Base-by-base conservation (phyloP, 2,113 vertebrate species). In the Pomatostomus ruficeps region DNA sequence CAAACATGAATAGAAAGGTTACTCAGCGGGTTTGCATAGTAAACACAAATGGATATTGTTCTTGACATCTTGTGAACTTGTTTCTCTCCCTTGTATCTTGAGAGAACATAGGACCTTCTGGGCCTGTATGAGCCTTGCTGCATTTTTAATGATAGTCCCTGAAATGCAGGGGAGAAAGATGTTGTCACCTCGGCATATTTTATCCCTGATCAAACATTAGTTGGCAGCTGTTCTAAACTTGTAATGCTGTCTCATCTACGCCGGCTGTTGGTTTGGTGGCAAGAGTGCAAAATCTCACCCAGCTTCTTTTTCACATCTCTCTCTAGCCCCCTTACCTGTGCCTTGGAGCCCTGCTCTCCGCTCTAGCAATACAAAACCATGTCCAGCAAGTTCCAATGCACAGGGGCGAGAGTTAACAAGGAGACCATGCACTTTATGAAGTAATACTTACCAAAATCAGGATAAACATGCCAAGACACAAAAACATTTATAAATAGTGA, bases 191-290 rank as follows among this genome's bases (percentile, higher is more conserved):
- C 93, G 96, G 98, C 98, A 98, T 98, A 99, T 99, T 99, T 99
- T 98, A 99, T 98, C 98, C 98, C 98, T 98, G 98, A 99, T 99
- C 98, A 99, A 98, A 98, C 99, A 99, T 98, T 98, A 98, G 98
- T 98, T 98, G 98, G 98, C 97, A 98, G 98, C 98, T 98, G 98
- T 98, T 98, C 97, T 97, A 98, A 98, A 98, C 97, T 98, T 98
- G 98, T 98, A 99, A 98, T 36, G 18, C 97, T 98, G 98, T 98
- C 98, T 98, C 98, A 96, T 98, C 98, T 97, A 98, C 93, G 95
- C 97, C 5, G 80, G 98, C 83, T 95, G 96, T 91, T 84, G 97
- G 95, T 96, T 98, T 95, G 78, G 97, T 98, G 97, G 97, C 96
- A 96, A 95, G 96, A 97, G 97, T 94, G 97, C 96, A 97, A 97